Evolutionary conservation across 2,797 vertebrate genomes (phyloP).

Genomic region (Phrynocephalus forsythii): DNA sequence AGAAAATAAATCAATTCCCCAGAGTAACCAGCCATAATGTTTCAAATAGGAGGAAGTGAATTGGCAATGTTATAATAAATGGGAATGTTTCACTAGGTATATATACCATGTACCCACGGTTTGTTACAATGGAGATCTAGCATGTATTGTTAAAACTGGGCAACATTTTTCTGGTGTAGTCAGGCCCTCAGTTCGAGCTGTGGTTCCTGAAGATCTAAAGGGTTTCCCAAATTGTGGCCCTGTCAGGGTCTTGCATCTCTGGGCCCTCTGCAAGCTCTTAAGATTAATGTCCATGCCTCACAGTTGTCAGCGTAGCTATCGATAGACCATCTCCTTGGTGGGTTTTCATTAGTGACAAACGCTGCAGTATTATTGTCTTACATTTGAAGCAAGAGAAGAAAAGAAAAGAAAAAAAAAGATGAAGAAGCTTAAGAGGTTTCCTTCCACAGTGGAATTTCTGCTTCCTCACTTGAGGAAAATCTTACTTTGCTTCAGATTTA

Average conservation of each 20-base stretch:
- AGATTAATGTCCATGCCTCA: slow-evolving; percentile 27
- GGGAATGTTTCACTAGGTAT: no score
- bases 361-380: slow-evolving; percentile 22
- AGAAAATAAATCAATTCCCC: no score
- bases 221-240: slow-evolving; percentile 39
- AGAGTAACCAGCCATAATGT: no score
- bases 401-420: neutral
- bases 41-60: no score
- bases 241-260: slow-evolving; percentile 39
- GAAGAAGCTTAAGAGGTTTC: neutral
- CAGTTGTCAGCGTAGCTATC: slow-evolving; percentile 37
- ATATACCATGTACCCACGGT: no score
- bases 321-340: neutral
- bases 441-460: slow-evolving; percentile 21
- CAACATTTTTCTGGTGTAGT: neutral
- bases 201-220: slow-evolving; percentile 30
- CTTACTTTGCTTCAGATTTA: slow-evolving; percentile 25
- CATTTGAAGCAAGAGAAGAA: slow-evolving; percentile 5
- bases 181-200: slow-evolving; percentile 49
- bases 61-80: no score
- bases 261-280: slow-evolving; percentile 30
- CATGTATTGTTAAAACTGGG: no score
- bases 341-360: slow-evolving; percentile 26
- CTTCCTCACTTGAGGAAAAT: slow-evolving; percentile 27
- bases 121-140: no score